phyloP scores from a whole-genome alignment of 2,797 vertebrate species.

The Psittacula echo region DNA sequence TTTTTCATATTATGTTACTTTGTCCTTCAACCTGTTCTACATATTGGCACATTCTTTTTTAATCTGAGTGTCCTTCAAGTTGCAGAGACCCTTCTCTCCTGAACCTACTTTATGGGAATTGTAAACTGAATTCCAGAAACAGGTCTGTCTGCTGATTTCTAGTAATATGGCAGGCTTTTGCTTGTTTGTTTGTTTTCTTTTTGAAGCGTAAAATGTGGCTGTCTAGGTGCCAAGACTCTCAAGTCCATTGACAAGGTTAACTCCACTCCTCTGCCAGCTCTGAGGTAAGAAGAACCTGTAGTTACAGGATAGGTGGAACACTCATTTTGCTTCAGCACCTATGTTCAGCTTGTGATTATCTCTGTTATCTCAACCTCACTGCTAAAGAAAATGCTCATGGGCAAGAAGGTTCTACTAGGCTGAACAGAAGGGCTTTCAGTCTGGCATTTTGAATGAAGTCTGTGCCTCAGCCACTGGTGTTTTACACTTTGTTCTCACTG shows the following conservation, averaged over 20 bases:
- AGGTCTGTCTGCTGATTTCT: neutral
- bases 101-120: neutral
- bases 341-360: neutral
- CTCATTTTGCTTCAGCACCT: neutral
- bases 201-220: neutral
- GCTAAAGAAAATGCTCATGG: neutral
- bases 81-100: neutral
- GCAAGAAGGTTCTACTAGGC: neutral
- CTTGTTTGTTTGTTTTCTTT: neutral
- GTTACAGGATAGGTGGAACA: neutral
- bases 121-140: neutral
- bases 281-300: neutral
- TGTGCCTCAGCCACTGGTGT: neutral
- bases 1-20: neutral
- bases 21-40: neutral
- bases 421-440: neutral
- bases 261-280: neutral
- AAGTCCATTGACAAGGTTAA: neutral
- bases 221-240: neutral
- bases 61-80: neutral
- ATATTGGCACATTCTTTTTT: neutral
- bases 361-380: neutral
- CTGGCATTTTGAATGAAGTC: neutral
- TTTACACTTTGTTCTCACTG: neutral
- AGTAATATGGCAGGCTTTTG: neutral